phyloP scores from a whole-genome alignment of 2,888 invertebrate genomes.

The Octodonta nipae region DNA sequence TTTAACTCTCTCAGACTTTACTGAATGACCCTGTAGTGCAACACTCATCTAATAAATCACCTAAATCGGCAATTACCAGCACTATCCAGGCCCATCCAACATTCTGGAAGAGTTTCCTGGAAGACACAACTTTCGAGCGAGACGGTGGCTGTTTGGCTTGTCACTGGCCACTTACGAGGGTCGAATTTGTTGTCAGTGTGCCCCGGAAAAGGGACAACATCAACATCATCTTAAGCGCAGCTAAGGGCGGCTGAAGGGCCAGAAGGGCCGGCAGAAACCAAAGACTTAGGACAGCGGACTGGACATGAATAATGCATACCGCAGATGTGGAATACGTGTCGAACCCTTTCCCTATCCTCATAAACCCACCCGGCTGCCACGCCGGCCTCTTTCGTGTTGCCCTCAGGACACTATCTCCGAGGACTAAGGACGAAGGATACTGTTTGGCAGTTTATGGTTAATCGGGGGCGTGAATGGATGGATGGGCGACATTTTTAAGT shows the following conservation, averaged over 20 bases:
- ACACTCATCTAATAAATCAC: too few relatives aligned
- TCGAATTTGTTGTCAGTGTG: conserved; percentile 25
- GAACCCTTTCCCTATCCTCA: neutral
- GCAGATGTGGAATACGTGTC: conserved; percentile 39
- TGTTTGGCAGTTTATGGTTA: too few relatives aligned
- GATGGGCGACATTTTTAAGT: too few relatives aligned
- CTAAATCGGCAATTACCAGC: too few relatives aligned
- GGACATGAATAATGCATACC: conserved; percentile 39
- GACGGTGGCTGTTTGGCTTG: too few relatives aligned
- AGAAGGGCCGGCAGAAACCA: conserved; percentile 9
- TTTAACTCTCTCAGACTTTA: too few relatives aligned
- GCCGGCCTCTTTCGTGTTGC: conserved; percentile 16
- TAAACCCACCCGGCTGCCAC: conserved; percentile 16
- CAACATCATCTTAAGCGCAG: neutral
- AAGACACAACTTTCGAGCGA: too few relatives aligned
- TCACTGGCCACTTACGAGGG: conserved; percentile 28
- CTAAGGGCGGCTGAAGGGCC: conserved; percentile 8
- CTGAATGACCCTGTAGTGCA: too few relatives aligned
- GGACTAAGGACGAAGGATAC: too few relatives aligned
- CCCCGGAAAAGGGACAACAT: conserved; percentile 12
- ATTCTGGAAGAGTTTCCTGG: too few relatives aligned
- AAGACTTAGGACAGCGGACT: conserved; percentile 32
- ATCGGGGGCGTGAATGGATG: too few relatives aligned
- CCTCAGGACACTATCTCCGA: conserved; percentile 16
- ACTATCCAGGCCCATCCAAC: too few relatives aligned